Conservation (phyloP, 2,888 invertebrate species). For the Diaperis boleti region DNA sequence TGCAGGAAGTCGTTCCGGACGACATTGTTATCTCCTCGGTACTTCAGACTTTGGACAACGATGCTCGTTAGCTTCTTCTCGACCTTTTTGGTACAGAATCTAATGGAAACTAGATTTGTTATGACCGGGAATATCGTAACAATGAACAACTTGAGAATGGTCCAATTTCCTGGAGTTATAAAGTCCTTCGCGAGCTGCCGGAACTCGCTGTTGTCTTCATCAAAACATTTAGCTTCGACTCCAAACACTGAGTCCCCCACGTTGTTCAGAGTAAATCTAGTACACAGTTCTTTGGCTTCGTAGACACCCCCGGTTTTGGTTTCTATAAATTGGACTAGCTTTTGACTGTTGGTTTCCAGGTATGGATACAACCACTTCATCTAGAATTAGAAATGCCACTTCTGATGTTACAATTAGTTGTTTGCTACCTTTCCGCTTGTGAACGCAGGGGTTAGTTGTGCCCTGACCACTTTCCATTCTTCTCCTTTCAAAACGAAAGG, state of each 20-base stretch:
- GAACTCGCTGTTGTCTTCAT: conserved; percentile 52
- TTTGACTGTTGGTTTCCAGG: conserved; percentile 65
- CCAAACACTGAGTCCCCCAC: conserved; percentile 67
- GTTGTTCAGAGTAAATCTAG: conserved; percentile 61
- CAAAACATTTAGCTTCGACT: conserved; percentile 64
- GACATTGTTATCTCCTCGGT: conserved; percentile 62
- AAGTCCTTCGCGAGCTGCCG: conserved; percentile 50
- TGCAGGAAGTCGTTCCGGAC: conserved; percentile 66
- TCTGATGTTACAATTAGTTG: conserved; percentile 58
- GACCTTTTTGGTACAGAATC: conserved; percentile 47
- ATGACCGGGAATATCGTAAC: conserved; percentile 42
- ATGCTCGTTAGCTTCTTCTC: conserved; percentile 58
- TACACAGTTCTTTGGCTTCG: conserved; percentile 62
- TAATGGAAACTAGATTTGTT: conserved; percentile 11
- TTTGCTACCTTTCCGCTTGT: conserved; percentile 67
- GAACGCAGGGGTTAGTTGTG: conserved; percentile 68
- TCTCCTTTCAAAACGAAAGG: conserved; percentile 67
- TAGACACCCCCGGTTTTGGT: conserved; percentile 53
- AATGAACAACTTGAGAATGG: conserved; percentile 37
- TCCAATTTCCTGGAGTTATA: conserved; percentile 37
- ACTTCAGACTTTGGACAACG: conserved; percentile 59
- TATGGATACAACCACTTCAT: conserved; percentile 68
- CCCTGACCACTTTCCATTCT: conserved; percentile 67
- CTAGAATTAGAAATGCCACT: conserved; percentile 45
- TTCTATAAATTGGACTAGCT: conserved; percentile 64